A percentile compares a stretch with the other conserved stretches of the same genome.
Conservation (phyloP, 2,888 invertebrate species). For the Drosophila ezoana region DNA sequence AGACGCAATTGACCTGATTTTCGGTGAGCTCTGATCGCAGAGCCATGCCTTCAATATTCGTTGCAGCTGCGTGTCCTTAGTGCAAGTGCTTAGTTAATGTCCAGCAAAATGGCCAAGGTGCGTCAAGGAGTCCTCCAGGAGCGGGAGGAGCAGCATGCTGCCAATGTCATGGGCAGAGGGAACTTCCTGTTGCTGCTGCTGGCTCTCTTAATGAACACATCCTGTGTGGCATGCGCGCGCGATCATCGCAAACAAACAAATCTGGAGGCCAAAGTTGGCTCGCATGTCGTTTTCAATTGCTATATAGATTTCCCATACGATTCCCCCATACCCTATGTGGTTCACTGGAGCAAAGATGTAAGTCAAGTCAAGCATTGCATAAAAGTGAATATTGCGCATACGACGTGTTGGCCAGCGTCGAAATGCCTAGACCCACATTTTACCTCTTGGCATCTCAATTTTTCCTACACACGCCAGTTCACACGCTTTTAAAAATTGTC, state of each 20-base stretch:
- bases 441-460: too few species aligned
- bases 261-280: slow-evolving; percentile 85
- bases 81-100: slow-evolving; percentile 23
- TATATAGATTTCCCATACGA: slow-evolving; percentile 94
- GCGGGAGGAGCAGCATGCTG: slow-evolving; percentile 18
- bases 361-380: slow-evolving; percentile 87
- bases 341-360: slow-evolving; percentile 96
- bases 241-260: slow-evolving; percentile 80
- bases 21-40: slow-evolving; percentile 6
- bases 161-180: slow-evolving; percentile 19
- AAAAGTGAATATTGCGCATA: background rate
- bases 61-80: background rate
- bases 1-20: slow-evolving; percentile 70
- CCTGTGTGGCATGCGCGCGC: slow-evolving; percentile 81
- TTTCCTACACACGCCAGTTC: too few species aligned
- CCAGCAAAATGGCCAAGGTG: slow-evolving; percentile 42
- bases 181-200: slow-evolving; percentile 35
- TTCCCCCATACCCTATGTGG: slow-evolving; percentile 92
- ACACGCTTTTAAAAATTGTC: too few species aligned
- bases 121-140: slow-evolving; percentile 22
- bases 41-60: slow-evolving; percentile 19
- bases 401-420: background rate
- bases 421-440: background rate
- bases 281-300: slow-evolving; percentile 85
- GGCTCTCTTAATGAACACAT: slow-evolving; percentile 83